Conservation (phyloP, 53 echinoderm and acorn worm genomes). For the Stichopus horrens region DNA sequence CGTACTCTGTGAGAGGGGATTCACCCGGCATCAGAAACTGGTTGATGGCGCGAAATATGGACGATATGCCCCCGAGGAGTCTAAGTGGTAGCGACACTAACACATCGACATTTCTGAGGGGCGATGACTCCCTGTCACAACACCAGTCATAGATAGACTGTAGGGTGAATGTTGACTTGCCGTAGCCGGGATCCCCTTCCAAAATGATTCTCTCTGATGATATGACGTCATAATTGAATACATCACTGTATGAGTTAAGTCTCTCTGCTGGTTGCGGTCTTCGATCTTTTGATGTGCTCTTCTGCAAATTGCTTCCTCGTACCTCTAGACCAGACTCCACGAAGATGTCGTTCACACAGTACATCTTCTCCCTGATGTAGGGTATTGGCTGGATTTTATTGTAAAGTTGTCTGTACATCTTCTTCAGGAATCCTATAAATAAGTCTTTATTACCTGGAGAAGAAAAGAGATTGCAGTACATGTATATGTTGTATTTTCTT, state of each 20-base stretch:
- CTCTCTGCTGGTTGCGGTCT: neutral
- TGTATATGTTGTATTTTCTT: too few relatives aligned
- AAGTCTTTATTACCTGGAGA: neutral
- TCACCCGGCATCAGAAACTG: neutral
- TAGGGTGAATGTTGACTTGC: neutral
- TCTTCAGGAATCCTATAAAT: neutral
- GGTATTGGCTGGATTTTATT: conserved; percentile 16
- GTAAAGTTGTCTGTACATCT: conserved; percentile 10
- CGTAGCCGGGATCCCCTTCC: conserved; percentile 4
- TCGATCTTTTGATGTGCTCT: neutral
- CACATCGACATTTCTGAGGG: neutral
- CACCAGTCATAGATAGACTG: neutral
- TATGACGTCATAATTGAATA: neutral
- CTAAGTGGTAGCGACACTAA: neutral
- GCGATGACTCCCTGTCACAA: neutral
- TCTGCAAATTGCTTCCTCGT: neutral
- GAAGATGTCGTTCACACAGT: conserved; percentile 8
- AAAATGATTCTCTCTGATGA: neutral
- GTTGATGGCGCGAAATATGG: neutral
- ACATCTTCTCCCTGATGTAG: neutral
- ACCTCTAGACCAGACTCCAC: neutral
- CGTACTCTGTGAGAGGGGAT: neutral
- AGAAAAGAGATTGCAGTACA: too few relatives aligned
- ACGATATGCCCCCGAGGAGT: neutral
- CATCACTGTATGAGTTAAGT: neutral